phyloP scores from a whole-genome alignment of 2,888 invertebrate genomes.

The Apamea sordens region DNA sequence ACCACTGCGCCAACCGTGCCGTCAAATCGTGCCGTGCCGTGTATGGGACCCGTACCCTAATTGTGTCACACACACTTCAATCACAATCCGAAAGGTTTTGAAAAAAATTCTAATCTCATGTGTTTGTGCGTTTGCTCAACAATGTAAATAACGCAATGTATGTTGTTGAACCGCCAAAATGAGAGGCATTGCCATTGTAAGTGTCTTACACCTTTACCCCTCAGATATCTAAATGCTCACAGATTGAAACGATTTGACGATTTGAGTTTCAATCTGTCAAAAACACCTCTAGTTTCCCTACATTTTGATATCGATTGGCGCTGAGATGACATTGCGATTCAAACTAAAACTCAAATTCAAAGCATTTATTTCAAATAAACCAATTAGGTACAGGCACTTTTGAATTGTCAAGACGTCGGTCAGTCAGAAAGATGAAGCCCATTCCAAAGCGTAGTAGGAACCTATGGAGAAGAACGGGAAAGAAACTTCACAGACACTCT shows the following conservation, averaged over 20 bases:
- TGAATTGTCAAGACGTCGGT: too few relatives aligned
- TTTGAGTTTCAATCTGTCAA: neutral
- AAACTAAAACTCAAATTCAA: neutral
- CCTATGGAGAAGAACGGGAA: too few relatives aligned
- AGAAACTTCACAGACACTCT: too few relatives aligned
- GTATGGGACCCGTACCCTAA: neutral
- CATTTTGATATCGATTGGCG: neutral
- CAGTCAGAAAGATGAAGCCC: too few relatives aligned
- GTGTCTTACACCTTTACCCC: neutral
- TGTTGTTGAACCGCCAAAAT: neutral
- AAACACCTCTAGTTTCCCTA: neutral
- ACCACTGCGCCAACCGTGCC: too few relatives aligned
- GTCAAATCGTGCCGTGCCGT: too few relatives aligned
- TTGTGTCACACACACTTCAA: neutral
- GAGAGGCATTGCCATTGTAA: neutral
- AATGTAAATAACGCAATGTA: neutral
- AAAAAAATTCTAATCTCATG: conserved; percentile 1
- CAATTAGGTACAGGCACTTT: too few relatives aligned
- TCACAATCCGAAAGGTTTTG: neutral
- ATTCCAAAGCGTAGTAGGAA: too few relatives aligned
- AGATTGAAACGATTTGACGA: too few relatives aligned
- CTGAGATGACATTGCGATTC: neutral
- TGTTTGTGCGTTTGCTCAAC: neutral
- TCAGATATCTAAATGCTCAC: neutral
- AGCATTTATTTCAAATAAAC: too few relatives aligned